These are phyloP conservation scores for Embiotoca jacksoni DNA, from an alignment of 2,113 vertebrate species.

Conservation along the genomic window DNA sequence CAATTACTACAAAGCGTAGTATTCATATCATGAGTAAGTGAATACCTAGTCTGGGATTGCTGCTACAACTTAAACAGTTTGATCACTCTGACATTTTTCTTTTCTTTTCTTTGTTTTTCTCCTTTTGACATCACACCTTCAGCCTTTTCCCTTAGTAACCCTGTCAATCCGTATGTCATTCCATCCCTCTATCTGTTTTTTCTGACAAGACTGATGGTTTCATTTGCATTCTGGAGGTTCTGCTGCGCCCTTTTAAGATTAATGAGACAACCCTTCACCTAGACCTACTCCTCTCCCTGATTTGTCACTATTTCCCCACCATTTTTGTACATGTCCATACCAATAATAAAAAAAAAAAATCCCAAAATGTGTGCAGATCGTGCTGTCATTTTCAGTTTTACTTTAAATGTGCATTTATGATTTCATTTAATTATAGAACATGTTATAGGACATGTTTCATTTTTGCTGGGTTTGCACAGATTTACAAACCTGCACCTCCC, in stretches of 20 bases:
- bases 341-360: too few species aligned
- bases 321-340: background rate
- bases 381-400: background rate
- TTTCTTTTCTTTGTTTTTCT: background rate
- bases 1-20: background rate
- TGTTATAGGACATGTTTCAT: background rate
- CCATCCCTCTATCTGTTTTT: constrained; percentile 25
- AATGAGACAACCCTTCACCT: constrained; percentile 73
- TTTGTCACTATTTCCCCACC: constrained; percentile 5
- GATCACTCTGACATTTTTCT: constrained; percentile 18
- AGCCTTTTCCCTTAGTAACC: constrained; percentile 10
- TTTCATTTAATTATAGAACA: background rate
- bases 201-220: constrained; percentile 65
- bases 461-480: background rate
- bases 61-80: background rate
- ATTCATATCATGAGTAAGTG: background rate
- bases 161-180: constrained; percentile 36
- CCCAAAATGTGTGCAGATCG: too few species aligned
- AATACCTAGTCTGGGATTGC: background rate
- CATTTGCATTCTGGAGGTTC: constrained; percentile 69
- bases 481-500: background rate
- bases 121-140: background rate
- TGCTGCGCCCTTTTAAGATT: constrained; percentile 63
- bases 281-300: constrained; percentile 30
- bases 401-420: background rate